Conservation (phyloP, 2,888 invertebrate species). For the Apoda limacodes region DNA sequence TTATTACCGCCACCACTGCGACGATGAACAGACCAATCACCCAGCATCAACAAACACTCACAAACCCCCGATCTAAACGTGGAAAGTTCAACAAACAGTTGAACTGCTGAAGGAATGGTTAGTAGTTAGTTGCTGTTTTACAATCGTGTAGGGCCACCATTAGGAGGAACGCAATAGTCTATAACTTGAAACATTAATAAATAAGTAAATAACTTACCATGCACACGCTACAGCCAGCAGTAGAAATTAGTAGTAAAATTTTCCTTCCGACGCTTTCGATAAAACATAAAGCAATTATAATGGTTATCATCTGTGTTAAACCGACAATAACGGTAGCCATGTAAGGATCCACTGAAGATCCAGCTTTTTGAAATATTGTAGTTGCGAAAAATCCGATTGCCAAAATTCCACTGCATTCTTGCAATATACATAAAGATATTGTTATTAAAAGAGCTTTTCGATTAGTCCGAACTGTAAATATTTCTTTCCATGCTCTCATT, state of each 20-base stretch:
- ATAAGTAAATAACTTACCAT: too few relatives aligned
- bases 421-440: not conserved
- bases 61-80: too few relatives aligned
- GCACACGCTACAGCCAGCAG: not conserved
- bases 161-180: too few relatives aligned
- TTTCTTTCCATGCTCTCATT: not conserved
- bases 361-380: not conserved
- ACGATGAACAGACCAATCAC: too few relatives aligned
- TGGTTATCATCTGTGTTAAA: not conserved
- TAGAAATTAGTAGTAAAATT: not conserved
- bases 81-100: too few relatives aligned
- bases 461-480: not conserved
- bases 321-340: not conserved
- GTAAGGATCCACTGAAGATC: not conserved
- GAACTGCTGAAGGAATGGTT: too few relatives aligned
- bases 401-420: not conserved
- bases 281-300: not conserved
- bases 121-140: too few relatives aligned
- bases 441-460: not conserved
- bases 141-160: too few relatives aligned
- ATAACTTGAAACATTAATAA: too few relatives aligned
- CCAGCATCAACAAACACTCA: too few relatives aligned
- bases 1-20: too few relatives aligned
- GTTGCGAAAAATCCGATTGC: not conserved
- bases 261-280: not conserved